These are phyloP conservation scores for Mythimna pallens DNA, from an alignment of 2,888 invertebrate genomes.

Conservation along the genomic window DNA sequence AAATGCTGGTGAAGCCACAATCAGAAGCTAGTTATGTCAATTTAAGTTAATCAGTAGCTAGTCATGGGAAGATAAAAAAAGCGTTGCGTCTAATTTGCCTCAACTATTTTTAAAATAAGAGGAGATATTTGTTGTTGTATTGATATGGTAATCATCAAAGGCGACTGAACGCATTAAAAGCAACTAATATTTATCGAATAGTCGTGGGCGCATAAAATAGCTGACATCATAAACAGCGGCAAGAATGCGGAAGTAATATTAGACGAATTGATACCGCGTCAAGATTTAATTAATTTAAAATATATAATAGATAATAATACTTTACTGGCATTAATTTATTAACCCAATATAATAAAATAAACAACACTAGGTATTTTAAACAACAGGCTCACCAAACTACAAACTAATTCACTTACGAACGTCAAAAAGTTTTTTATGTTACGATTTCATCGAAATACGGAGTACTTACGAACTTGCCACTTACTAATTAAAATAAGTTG, in stretches of 20 bases:
- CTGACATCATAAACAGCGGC: not conserved
- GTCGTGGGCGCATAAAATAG: not conserved
- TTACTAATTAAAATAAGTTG: not conserved
- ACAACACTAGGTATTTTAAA: not conserved
- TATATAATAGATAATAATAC: not conserved
- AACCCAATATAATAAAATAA: not conserved
- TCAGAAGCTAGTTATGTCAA: not conserved
- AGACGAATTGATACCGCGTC: slow-evolving; percentile 3
- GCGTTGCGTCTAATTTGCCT: not conserved
- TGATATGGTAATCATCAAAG: not conserved
- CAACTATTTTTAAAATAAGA: slow-evolving; percentile 3
- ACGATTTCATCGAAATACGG: not conserved
- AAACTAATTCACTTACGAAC: too few species aligned
- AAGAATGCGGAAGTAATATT: slow-evolving; percentile 31
- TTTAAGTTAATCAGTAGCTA: not conserved
- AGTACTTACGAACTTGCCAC: not conserved
- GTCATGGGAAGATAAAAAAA: not conserved
- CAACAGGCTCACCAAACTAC: too few species aligned
- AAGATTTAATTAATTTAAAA: not conserved
- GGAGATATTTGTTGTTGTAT: not conserved
- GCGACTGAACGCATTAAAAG: slow-evolving; percentile 7
- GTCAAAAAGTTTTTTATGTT: not conserved
- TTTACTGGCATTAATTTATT: not conserved
- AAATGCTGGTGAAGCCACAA: not conserved
- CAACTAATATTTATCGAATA: slow-evolving; percentile 8